phyloP scores from a whole-genome alignment of 2,113 vertebrate genomes.

The Meles meles region DNA sequence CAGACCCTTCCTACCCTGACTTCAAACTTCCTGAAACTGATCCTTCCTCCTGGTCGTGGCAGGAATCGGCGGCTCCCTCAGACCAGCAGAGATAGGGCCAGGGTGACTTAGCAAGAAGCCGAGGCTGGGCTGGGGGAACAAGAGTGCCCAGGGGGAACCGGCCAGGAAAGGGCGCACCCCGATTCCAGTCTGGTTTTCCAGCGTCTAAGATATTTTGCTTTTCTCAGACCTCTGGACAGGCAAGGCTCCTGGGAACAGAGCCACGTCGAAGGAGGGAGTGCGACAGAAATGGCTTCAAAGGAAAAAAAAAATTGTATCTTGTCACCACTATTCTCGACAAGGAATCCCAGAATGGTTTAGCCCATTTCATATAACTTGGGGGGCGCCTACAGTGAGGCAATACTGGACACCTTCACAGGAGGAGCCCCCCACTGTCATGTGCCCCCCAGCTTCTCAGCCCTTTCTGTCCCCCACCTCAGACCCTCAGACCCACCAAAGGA shows the following conservation, averaged over 20 bases:
- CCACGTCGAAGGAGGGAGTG: too few species aligned
- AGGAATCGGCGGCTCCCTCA: background rate
- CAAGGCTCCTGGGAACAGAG: background rate
- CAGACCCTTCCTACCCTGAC: slow-evolving; percentile 42
- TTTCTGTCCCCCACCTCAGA: background rate
- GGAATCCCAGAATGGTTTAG: background rate
- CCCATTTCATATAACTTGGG: background rate
- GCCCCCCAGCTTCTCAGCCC: too few species aligned
- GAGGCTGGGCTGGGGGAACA: background rate
- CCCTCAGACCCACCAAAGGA: background rate
- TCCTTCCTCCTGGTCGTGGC: slow-evolving; percentile 66
- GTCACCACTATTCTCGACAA: background rate
- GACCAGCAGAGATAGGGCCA: background rate
- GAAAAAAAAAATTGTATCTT: background rate
- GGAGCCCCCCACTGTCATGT: accelerated
- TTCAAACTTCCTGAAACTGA: slow-evolving; percentile 67
- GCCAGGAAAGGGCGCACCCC: background rate
- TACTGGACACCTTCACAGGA: background rate
- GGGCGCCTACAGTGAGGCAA: too few species aligned
- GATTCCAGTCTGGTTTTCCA: background rate
- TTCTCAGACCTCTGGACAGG: background rate
- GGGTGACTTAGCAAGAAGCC: slow-evolving; percentile 27
- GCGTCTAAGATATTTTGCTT: background rate
- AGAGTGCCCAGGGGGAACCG: accelerated
- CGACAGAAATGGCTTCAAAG: background rate